Conservation (phyloP, 2,888 invertebrate genomes). For the Thereva unica region DNA sequence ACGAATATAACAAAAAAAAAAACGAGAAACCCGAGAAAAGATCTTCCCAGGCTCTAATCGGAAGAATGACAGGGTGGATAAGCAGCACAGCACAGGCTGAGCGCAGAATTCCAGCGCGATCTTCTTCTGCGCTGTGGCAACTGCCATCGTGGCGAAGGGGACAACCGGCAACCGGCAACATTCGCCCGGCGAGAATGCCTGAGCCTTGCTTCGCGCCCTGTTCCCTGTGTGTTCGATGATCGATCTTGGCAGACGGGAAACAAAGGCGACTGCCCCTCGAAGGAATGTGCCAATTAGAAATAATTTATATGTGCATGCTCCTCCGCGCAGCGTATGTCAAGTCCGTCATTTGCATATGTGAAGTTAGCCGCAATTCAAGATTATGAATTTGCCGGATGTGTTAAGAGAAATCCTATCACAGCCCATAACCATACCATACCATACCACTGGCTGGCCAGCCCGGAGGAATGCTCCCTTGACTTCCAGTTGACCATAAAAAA, state of each 20-base stretch:
- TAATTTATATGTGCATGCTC: constrained; percentile 45
- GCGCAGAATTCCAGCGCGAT: neutral
- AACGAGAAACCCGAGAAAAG: constrained; percentile 14
- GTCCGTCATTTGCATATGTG: constrained; percentile 14
- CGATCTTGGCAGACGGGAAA: constrained; percentile 42
- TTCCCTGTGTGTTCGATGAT: constrained; percentile 24
- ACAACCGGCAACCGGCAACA: neutral
- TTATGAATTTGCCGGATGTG: too few species aligned
- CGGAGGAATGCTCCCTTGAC: too few species aligned
- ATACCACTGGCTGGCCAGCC: too few species aligned
- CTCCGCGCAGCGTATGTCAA: constrained; percentile 12
- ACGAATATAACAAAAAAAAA: constrained; percentile 23
- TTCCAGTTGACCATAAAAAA: too few species aligned
- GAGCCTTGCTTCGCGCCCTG: constrained; percentile 13
- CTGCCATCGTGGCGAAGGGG: constrained; percentile 4
- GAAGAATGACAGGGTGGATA: constrained; percentile 31
- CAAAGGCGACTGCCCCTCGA: constrained; percentile 45
- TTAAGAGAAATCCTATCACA: too few species aligned
- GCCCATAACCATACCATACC: too few species aligned
- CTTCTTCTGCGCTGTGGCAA: neutral
- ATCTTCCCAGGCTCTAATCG: constrained; percentile 32
- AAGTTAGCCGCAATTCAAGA: neutral
- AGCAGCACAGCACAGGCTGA: neutral
- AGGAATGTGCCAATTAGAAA: constrained; percentile 48
- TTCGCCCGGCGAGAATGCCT: neutral